Evolutionary conservation across 2,113 vertebrate species (phyloP), one percentile per base, ranked within the genome.

Genomic region (Diadophis punctatus): DNA sequence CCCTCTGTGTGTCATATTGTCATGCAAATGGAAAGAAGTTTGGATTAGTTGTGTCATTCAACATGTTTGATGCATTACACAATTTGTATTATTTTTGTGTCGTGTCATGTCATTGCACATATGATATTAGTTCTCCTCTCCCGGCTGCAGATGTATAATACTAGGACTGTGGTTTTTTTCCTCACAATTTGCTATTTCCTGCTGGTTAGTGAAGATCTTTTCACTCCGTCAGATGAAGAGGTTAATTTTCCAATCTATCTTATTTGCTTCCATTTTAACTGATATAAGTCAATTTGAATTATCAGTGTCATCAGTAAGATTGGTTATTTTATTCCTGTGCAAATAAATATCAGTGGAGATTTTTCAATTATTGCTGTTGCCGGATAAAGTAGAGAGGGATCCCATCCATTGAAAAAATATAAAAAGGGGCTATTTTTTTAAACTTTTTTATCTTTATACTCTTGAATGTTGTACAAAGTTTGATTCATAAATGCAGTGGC

Each of bases 301-400:
- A 48, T 89, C 34, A 60, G 8, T n/a, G 43, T 16, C 39, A 63
- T 48, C 39, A 25, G 3, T 48, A 48, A 48, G 0, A 27, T 63
- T 16, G 23, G 43, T 1, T 34, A 58, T 46, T 87, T 87, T 87
- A 51, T 52, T 87, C 18, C 49, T 34, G 27, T n/a, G 51, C 27
- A 49, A 89, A 43, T 56, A 39, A 88, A 46, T 46, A 46, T 92
- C 94, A 91, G 91, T 46, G 49, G 91, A 94, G 93, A 86, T 4
- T 85, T 94, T 94, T 94, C 88, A 85, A 4, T 91, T 2, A 0
- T 90, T 12, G 1, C 20, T 85, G 10, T 51, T 91, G 84, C 18
- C 53, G 25, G 46, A 23, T 34, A 87, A 90, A 51, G 60, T 46
- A 80, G 30, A 74, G 11, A n/a, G 43, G 27, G 48, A 27, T 86